These are phyloP conservation scores for Pandion haliaetus DNA, from an alignment of 2,113 vertebrate genomes.

Conservation along the genomic window DNA sequence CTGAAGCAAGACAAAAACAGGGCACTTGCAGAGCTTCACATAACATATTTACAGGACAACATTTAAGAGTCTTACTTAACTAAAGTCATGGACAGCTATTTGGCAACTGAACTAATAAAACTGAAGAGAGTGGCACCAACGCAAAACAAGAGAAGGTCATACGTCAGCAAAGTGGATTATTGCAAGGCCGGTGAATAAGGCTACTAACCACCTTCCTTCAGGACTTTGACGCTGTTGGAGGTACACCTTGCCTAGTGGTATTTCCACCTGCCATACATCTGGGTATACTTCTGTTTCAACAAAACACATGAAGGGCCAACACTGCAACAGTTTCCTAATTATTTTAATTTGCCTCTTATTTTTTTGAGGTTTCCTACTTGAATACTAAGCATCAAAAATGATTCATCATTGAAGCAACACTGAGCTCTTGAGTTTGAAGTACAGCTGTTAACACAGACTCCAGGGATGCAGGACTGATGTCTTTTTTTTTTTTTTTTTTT, in stretches of 20 bases:
- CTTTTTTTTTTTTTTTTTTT: neutral
- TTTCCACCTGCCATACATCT: neutral
- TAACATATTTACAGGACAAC: neutral
- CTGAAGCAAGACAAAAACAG: neutral
- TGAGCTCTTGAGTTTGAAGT: neutral
- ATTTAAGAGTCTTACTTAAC: neutral
- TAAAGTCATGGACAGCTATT: neutral
- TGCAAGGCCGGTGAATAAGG: neutral
- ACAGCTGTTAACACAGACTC: neutral
- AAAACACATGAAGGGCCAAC: neutral
- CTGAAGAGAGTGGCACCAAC: neutral
- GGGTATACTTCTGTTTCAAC: neutral
- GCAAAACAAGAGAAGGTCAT: neutral
- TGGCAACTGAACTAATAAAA: neutral
- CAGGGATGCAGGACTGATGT: neutral
- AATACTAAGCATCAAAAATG: neutral
- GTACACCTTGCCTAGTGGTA: neutral
- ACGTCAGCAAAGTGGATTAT: neutral
- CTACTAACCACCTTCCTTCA: neutral
- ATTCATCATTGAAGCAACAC: neutral
- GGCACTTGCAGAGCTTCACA: neutral
- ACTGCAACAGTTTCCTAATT: neutral
- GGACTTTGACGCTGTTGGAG: neutral
- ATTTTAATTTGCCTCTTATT: conserved; percentile 8
- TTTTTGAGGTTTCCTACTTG: conserved; percentile 11